Conservation (phyloP, 2,797 vertebrate genomes). For the Myripristis jacobus region DNA sequence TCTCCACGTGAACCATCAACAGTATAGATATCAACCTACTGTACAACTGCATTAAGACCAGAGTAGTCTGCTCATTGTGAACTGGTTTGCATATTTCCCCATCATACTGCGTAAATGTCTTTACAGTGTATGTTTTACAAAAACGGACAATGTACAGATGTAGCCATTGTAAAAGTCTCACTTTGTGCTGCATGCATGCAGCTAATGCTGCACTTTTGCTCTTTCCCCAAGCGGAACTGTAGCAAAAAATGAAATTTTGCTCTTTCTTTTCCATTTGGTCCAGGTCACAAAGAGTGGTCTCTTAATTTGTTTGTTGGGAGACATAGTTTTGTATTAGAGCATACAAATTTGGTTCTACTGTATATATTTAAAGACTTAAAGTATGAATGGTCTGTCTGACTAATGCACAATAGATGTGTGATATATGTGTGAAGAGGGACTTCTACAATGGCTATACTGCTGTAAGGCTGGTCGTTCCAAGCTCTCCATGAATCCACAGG, state of each 20-base stretch:
- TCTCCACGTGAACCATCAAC: conserved; percentile 69
- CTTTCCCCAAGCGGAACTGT: conserved; percentile 54
- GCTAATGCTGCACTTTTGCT: conserved; percentile 69
- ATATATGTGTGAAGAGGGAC: conserved; percentile 74
- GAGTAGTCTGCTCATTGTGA: conserved; percentile 68
- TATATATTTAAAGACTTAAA: conserved; percentile 61
- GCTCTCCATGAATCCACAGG: conserved; percentile 69
- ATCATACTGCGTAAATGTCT: conserved; percentile 69
- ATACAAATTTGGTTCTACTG: conserved; percentile 75
- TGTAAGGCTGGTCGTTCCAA: conserved; percentile 63
- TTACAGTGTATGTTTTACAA: conserved; percentile 72
- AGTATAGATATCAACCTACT: conserved; percentile 69
- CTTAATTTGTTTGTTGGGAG: conserved; percentile 72
- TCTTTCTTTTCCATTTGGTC: conserved; percentile 38
- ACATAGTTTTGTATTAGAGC: conserved; percentile 74
- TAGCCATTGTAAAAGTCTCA: conserved; percentile 77
- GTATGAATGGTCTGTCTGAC: conserved; percentile 70
- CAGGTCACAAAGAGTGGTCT: conserved; percentile 64
- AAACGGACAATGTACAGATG: conserved; percentile 55
- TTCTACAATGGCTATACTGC: conserved; percentile 77
- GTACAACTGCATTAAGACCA: conserved; percentile 67
- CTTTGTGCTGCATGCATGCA: conserved; percentile 64
- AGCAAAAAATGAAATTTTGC: not conserved
- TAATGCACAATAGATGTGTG: conserved; percentile 72
- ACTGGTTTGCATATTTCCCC: conserved; percentile 59